Evolutionary conservation across 2,888 invertebrate species (phyloP), one percentile per base, ranked within the genome.

Genomic region (Aromia moschata): DNA sequence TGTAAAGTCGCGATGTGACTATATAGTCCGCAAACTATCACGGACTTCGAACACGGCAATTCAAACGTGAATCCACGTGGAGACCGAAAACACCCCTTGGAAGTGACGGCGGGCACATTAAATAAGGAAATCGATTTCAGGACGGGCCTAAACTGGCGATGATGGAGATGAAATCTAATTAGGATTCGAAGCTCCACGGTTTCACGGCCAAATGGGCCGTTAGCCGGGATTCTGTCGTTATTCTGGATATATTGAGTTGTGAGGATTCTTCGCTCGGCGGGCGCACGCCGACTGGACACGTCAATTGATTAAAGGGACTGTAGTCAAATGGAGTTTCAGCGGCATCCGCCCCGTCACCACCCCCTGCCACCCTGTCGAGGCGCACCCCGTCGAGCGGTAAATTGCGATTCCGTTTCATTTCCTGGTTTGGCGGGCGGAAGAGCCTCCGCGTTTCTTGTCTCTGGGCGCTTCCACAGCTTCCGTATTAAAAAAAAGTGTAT

Each of bases 81-180:
- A 40, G 17, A 20, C 18, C 18, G 18, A 43, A 46, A 46, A 36
- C 10, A 12, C 11, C 10, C 20, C 10, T 5, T 16, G 17, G 17
- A 17, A 40, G n/a, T n/a, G 40, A n/a, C n/a, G 40, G 18, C 1
- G 7, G 43, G 25, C 1, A 40, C 46, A 56, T 56, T 52, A 56
- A 61, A 57, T 55, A 47, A 56, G 58, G 58, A 65, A 60, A 65
- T 62, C 58, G 59, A 65, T 60, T 62, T 62, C 51, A 43, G 43
- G 41, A 36, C 40, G 40, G 16, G 33, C 43, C 16, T 12, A 18
- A 33, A 43, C 11, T 10, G 18, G 41, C 41, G 43, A 20, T 53
- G 62, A 57, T 66, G 62, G 63, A 66, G 64, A 65, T 64, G 64
- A 67, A 69, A 71, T 67, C 67, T 70, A 71, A 71, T 71, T 71